Evolutionary conservation across 2,797 vertebrate species (phyloP), one percentile per base, ranked within the genome.

Genomic region (Pachyuromys duprasi): DNA sequence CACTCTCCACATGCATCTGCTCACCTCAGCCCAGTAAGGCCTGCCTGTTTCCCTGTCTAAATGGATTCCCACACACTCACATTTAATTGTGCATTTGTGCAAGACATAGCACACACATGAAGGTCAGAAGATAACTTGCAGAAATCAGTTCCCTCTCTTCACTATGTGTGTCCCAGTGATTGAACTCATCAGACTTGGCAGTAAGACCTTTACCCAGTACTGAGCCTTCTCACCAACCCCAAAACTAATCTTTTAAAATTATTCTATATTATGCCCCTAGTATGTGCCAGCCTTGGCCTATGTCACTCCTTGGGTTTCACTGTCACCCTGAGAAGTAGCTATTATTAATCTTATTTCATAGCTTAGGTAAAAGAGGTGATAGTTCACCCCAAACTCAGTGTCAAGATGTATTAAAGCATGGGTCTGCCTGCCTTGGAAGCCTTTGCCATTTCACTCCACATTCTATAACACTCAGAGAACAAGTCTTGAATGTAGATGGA

Each of bases 1-100:
- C 63, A 18, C 49, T 31, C 15, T 42, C 0, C 0, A 7, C n/a
- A 36, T 13, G 26, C 0, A 6, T 62, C 57, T 67, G 49, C 45
- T 89, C 72, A 11, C 31, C 31, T 11, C 42, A 72, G 60, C 42
- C 75, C 36, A 0, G 45, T 24, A 1, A 49, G 86, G 89, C 72
- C 63, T 57, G 53, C 90, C 89, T 93, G 12, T 53, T 90, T 75
- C 88, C 86, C 57, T 93, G 11, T 70, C 82, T 60, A 83, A 87
- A 69, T 26, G 22, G 75, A 60, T 6, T 24, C 76, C n/a, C 49
- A 49, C 49, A n/a, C 49, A 8, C 82, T 20, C 36, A 24, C 22
- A 72, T 39, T 42, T 39, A 28, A 31, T 39, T 53, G 33, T 24
- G 45, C 49, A 69, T 39, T 33, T 67, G 62, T 42, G 9, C 31